Evolutionary conservation across 2,797 vertebrate species (phyloP).

Genomic region (Megalops cyprinoides): DNA sequence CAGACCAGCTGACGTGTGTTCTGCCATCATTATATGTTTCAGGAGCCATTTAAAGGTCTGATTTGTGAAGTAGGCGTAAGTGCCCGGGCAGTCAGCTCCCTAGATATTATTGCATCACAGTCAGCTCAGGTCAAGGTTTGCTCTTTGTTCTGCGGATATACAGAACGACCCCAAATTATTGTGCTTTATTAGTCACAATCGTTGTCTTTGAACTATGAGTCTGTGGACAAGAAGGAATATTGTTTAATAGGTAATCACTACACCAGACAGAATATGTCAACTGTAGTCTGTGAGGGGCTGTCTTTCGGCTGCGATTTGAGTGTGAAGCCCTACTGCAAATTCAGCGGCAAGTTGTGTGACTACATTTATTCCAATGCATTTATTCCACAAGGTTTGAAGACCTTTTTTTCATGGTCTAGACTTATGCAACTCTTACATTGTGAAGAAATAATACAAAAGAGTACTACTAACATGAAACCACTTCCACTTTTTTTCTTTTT

Average conservation of each 20-base stretch:
- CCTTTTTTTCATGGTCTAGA: too few species aligned
- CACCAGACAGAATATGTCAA: not conserved
- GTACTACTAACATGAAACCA: too few species aligned
- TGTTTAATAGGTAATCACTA: not conserved
- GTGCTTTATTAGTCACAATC: not conserved
- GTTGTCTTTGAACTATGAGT: not conserved
- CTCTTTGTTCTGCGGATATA: not conserved
- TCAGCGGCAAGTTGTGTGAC: not conserved
- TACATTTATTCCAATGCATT: too few species aligned
- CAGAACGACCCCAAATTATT: not conserved
- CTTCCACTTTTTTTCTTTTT: too few species aligned
- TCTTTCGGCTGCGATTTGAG: not conserved
- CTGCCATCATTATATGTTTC: not conserved
- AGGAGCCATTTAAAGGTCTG: not conserved
- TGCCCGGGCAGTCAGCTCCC: conserved; percentile 1
- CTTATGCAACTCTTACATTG: too few species aligned
- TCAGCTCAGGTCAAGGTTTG: not conserved
- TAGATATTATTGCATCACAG: not conserved
- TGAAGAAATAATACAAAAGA: too few species aligned
- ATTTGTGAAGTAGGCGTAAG: not conserved
- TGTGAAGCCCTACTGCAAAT: not conserved
- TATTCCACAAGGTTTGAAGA: too few species aligned
- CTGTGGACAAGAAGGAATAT: not conserved
- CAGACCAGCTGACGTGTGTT: not conserved
- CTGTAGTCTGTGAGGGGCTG: not conserved